These are phyloP conservation scores for Megaustenia siamemsis DNA, from an alignment of 2,888 invertebrate genomes.

Conservation along the genomic window DNA sequence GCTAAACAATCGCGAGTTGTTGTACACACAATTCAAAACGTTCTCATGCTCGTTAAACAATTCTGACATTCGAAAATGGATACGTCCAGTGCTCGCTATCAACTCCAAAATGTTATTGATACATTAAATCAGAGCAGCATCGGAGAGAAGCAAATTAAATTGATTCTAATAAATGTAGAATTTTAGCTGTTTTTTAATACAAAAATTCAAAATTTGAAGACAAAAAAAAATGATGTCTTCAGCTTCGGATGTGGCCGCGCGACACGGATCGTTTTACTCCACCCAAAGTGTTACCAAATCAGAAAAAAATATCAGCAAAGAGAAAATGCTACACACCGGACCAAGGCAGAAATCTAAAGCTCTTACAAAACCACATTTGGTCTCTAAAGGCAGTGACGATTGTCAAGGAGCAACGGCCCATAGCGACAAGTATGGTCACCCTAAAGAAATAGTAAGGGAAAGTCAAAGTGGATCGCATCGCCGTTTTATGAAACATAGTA, in stretches of 20 bases:
- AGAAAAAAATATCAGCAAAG: background rate
- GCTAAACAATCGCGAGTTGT: background rate
- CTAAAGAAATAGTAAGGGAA: background rate
- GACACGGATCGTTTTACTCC: too few relatives aligned
- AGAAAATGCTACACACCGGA: background rate
- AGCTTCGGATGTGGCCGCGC: too few relatives aligned
- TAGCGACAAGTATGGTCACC: background rate
- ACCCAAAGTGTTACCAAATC: too few relatives aligned
- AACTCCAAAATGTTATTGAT: background rate
- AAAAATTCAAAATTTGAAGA: too few relatives aligned
- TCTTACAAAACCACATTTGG: background rate
- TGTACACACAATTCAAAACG: too few relatives aligned
- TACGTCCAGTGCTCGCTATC: background rate
- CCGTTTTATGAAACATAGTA: background rate
- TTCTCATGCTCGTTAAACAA: background rate
- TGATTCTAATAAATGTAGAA: too few relatives aligned
- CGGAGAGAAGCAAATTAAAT: too few relatives aligned
- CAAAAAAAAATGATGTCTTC: too few relatives aligned
- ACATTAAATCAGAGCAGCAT: too few relatives aligned
- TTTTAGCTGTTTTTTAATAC: too few relatives aligned
- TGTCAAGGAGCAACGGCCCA: background rate
- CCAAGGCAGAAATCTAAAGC: background rate
- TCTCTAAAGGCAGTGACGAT: background rate
- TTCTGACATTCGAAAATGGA: slow-evolving; percentile 30
- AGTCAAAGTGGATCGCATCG: background rate